Evolutionary conservation across 2,797 vertebrate species (phyloP).

Genomic region (Dromococcyx pavoninus): DNA sequence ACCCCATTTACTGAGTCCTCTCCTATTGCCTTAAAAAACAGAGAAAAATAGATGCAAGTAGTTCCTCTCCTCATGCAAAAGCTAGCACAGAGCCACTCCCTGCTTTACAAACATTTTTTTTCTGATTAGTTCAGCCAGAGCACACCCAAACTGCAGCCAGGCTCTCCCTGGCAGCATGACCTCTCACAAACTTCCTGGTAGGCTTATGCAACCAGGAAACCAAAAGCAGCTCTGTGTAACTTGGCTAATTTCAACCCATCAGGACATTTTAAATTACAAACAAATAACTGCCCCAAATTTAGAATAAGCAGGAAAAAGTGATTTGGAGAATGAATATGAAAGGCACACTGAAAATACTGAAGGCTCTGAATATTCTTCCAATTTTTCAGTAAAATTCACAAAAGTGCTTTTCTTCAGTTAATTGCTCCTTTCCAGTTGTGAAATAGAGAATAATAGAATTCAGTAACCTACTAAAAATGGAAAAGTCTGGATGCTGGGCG

Average conservation of each 20-base stretch:
- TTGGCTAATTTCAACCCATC: slow-evolving; percentile 32
- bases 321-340: neutral
- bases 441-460: neutral
- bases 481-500: neutral
- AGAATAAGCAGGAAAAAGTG: neutral
- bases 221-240: slow-evolving; percentile 9
- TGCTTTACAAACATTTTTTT: slow-evolving; percentile 56
- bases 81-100: slow-evolving; percentile 43
- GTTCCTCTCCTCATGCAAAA: slow-evolving; percentile 29
- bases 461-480: neutral
- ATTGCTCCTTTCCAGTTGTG: neutral
- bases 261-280: neutral
- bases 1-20: neutral
- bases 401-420: neutral
- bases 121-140: slow-evolving; percentile 48
- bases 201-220: slow-evolving; percentile 52
- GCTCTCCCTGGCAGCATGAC: neutral
- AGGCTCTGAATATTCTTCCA: neutral
- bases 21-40: neutral
- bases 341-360: neutral
- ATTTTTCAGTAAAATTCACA: neutral
- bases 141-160: slow-evolving; percentile 50
- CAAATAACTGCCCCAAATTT: neutral
- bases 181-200: slow-evolving; percentile 54
- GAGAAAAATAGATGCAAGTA: slow-evolving; percentile 13